Conservation (phyloP, 2,113 vertebrate species). For the Paramormyrops kingsleyae region DNA sequence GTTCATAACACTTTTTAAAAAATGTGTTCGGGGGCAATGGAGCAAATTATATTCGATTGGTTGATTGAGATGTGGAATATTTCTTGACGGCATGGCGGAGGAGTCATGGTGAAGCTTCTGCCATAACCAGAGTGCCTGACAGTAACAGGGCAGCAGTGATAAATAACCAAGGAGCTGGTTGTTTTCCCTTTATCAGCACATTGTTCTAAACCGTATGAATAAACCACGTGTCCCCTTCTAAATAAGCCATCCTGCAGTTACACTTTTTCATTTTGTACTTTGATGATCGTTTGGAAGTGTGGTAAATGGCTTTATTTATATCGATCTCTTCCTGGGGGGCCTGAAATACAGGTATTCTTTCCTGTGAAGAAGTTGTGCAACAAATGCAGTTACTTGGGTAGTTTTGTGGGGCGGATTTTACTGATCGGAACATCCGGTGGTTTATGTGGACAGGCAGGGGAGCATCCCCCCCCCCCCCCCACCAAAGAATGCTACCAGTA, state of each 20-base stretch:
- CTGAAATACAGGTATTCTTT: not conserved
- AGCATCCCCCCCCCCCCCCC: slow-evolving; percentile 30
- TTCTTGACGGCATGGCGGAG: not conserved
- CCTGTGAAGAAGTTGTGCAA: not conserved
- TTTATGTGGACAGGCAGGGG: slow-evolving; percentile 11
- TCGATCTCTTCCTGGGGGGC: not conserved
- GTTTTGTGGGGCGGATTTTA: slow-evolving; percentile 36
- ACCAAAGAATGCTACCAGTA: slow-evolving; percentile 34
- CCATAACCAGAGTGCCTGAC: not conserved
- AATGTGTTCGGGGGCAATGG: not conserved
- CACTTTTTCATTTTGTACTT: slow-evolving; percentile 3
- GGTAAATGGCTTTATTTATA: not conserved
- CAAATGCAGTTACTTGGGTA: not conserved
- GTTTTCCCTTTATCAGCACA: not conserved
- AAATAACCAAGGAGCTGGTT: not conserved
- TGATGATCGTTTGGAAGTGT: not conserved
- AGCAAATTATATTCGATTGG: not conserved
- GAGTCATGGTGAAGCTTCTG: not conserved
- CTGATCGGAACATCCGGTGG: slow-evolving; percentile 37
- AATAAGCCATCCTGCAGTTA: not conserved
- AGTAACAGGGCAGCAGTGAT: not conserved
- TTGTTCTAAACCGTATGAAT: slow-evolving; percentile 12
- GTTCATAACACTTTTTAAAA: not conserved
- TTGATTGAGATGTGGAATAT: not conserved
- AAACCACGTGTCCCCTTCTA: not conserved